Evolutionary conservation across 2,113 vertebrate species (phyloP).

Genomic region (Datnioides undecimradiatus): DNA sequence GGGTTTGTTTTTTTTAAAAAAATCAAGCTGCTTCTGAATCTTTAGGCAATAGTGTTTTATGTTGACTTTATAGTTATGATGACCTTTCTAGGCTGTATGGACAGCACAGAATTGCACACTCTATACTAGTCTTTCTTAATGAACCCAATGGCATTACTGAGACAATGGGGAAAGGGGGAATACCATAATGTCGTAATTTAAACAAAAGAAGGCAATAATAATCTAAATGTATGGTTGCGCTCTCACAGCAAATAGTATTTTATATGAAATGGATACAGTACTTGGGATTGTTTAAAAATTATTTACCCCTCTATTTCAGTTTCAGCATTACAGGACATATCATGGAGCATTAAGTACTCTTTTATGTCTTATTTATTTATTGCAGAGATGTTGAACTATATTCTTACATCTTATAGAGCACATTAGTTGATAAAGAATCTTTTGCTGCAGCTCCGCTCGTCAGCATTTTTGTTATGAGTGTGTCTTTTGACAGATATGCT

Average conservation of each 20-base stretch:
- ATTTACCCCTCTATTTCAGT: conserved; percentile 25
- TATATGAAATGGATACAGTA: neutral
- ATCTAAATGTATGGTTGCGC: neutral
- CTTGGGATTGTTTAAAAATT: neutral
- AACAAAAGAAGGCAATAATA: neutral
- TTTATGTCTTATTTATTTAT: conserved; percentile 85
- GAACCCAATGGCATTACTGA: conserved; percentile 24
- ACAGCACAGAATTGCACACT: conserved; percentile 54
- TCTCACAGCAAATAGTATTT: neutral
- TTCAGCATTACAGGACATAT: conserved; percentile 93
- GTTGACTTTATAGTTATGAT: conserved; percentile 66
- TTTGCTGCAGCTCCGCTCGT: neutral
- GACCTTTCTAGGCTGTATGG: conserved; percentile 51
- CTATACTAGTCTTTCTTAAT: conserved; percentile 25
- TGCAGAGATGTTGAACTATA: neutral
- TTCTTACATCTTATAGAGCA: too few species aligned
- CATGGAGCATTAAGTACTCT: conserved; percentile 96
- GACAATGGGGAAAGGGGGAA: conserved; percentile 21
- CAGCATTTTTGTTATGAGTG: too few species aligned
- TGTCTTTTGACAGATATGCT: neutral
- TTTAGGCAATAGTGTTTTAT: conserved; percentile 74
- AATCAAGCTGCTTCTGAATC: conserved; percentile 69
- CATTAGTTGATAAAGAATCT: neutral
- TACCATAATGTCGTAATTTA: conserved; percentile 1
- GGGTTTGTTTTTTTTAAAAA: too few species aligned